Conservation (phyloP, 2,113 vertebrate species). For the Scortum barcoo region DNA sequence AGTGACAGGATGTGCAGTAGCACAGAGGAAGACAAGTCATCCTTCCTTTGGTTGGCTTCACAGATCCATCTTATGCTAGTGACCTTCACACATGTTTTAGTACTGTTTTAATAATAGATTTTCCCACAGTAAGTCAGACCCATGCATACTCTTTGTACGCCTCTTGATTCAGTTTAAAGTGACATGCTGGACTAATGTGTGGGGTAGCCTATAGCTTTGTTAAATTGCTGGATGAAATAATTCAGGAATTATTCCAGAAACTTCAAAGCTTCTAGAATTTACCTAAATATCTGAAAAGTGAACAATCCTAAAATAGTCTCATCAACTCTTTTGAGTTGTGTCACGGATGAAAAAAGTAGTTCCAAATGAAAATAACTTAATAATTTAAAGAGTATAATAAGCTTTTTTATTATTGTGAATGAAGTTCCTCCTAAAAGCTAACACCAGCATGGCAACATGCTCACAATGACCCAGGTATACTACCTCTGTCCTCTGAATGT, state of each 20-base stretch:
- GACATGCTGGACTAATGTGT: not conserved
- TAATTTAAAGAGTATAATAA: too few species aligned
- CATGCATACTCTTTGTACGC: too few species aligned
- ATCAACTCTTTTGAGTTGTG: not conserved
- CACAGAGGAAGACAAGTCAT: not conserved
- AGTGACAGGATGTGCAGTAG: slow-evolving; percentile 1
- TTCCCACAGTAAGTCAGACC: not conserved
- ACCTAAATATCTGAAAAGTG: not conserved
- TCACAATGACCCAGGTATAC: not conserved
- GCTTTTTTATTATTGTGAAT: too few species aligned
- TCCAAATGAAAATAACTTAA: too few species aligned
- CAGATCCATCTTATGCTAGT: not conserved
- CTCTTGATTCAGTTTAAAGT: not conserved
- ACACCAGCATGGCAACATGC: not conserved
- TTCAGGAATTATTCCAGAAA: too few species aligned
- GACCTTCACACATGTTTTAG: slow-evolving; percentile 13
- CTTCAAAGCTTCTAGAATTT: too few species aligned
- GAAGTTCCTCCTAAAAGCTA: not conserved
- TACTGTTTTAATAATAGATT: not conserved
- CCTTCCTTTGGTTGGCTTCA: not conserved
- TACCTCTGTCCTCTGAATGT: too few species aligned
- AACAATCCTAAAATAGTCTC: not conserved
- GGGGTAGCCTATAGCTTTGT: not conserved
- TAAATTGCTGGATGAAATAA: not conserved
- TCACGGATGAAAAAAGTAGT: too few species aligned